Percentiles rank a stretch among this genome's conserved stretches.
These are phyloP conservation scores for Caenorhabditis parvicauda DNA, from an alignment of 2,888 invertebrate species.

Conservation along the genomic window DNA sequence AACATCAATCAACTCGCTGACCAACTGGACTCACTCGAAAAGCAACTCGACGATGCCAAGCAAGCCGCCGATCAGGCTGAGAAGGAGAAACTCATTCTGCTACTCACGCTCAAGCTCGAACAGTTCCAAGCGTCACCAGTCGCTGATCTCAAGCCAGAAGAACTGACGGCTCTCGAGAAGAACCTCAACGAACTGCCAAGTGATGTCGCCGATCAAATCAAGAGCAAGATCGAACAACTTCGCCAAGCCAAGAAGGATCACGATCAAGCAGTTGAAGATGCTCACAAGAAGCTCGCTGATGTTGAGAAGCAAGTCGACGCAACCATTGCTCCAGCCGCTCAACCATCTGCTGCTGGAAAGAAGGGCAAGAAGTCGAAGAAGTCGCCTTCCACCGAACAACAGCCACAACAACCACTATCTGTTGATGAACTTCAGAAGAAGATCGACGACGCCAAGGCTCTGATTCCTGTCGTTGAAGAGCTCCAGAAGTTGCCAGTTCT, in stretches of 20 bases:
- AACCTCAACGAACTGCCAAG: conserved; percentile 19
- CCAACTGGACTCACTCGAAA: too few relatives aligned
- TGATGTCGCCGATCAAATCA: conserved; percentile 1
- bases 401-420: too few relatives aligned
- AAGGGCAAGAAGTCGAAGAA: too few relatives aligned
- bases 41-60: conserved; percentile 10
- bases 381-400: too few relatives aligned
- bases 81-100: conserved; percentile 14
- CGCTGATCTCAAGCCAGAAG: conserved; percentile 4
- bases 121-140: conserved; percentile 15
- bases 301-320: too few relatives aligned
- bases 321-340: too few relatives aligned
- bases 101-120: conserved; percentile 11
- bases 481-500: not conserved
- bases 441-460: conserved; percentile 7
- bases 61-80: conserved; percentile 14
- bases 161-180: conserved; percentile 7
- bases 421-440: too few relatives aligned
- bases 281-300: too few relatives aligned
- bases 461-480: conserved; percentile 10
- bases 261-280: conserved; percentile 17
- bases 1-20: too few relatives aligned
- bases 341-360: too few relatives aligned
- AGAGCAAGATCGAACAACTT: not conserved
- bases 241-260: not conserved